These are phyloP conservation scores for Solenodon paradoxus DNA, from an alignment of 2,113 vertebrate species.

Conservation along the genomic window DNA sequence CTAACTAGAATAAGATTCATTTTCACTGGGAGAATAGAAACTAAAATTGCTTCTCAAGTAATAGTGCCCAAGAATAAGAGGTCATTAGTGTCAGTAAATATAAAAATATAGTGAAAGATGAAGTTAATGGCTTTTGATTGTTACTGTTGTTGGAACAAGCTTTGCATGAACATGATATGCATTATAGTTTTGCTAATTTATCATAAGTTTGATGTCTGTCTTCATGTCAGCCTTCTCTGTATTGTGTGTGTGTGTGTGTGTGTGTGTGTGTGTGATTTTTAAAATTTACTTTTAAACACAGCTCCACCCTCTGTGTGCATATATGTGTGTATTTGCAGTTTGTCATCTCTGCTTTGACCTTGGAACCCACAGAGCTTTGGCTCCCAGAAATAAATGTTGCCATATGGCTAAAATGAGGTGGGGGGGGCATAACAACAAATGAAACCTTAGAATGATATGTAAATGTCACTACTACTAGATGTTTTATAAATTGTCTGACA, in stretches of 20 bases:
- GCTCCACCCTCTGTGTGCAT: neutral
- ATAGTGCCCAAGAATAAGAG: constrained; percentile 70
- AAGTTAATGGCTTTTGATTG: constrained; percentile 49
- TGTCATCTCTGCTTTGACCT: constrained; percentile 70
- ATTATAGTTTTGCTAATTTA: constrained; percentile 43
- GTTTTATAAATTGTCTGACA: neutral
- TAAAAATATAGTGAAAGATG: constrained; percentile 53
- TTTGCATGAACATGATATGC: neutral
- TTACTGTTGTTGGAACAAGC: constrained; percentile 22
- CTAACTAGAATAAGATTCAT: constrained; percentile 80
- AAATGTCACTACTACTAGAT: constrained; percentile 20
- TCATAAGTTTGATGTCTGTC: constrained; percentile 27
- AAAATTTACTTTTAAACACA: constrained; percentile 22
- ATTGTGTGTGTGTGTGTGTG: too few relatives aligned
- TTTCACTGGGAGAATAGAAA: constrained; percentile 77
- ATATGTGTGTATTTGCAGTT: constrained; percentile 19
- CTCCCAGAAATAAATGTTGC: constrained; percentile 41
- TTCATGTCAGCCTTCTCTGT: neutral
- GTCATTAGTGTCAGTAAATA: constrained; percentile 73
- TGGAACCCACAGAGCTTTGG: constrained; percentile 63
- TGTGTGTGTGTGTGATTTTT: neutral
- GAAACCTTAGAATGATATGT: neutral
- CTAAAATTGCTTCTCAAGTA: constrained; percentile 75
- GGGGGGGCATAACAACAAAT: neutral
- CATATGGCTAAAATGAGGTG: constrained; percentile 53